phyloP scores from a whole-genome alignment of 2,797 vertebrate species.

The Hapalemur alaotrensis region DNA sequence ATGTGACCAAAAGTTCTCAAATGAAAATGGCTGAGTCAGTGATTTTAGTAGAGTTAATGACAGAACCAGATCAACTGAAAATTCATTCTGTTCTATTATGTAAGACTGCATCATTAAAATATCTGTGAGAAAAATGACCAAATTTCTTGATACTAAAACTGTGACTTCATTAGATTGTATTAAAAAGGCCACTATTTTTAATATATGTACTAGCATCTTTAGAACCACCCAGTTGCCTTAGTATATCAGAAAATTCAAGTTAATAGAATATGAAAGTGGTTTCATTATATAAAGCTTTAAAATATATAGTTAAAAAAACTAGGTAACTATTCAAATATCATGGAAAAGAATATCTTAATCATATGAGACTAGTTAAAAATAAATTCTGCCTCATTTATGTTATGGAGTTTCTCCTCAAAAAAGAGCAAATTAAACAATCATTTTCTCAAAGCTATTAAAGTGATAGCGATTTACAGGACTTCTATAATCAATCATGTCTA shows the following conservation, averaged over 20 bases:
- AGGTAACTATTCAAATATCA: neutral
- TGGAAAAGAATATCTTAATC: neutral
- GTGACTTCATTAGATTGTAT: neutral
- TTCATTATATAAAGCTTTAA: neutral
- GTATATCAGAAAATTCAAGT: neutral
- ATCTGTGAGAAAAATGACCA: neutral
- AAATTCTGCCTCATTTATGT: neutral
- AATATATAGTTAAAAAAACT: neutral
- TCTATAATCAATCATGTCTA: neutral
- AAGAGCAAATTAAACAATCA: neutral
- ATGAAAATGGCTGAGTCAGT: slow-evolving; percentile 55
- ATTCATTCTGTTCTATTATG: neutral
- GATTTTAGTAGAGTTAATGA: slow-evolving; percentile 51
- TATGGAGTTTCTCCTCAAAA: neutral
- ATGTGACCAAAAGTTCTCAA: slow-evolving; percentile 8
- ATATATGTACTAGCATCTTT: neutral
- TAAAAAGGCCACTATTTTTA: neutral
- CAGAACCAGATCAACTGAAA: slow-evolving; percentile 56
- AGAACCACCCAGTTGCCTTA: neutral
- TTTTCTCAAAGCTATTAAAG: neutral
- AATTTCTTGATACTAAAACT: neutral
- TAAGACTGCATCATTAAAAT: slow-evolving; percentile 9
- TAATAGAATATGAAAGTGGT: neutral
- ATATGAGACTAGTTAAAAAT: neutral
- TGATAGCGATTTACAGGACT: neutral